Evolutionary conservation across 2,113 vertebrate genomes (phyloP).

Genomic region (Embiotoca jacksoni): DNA sequence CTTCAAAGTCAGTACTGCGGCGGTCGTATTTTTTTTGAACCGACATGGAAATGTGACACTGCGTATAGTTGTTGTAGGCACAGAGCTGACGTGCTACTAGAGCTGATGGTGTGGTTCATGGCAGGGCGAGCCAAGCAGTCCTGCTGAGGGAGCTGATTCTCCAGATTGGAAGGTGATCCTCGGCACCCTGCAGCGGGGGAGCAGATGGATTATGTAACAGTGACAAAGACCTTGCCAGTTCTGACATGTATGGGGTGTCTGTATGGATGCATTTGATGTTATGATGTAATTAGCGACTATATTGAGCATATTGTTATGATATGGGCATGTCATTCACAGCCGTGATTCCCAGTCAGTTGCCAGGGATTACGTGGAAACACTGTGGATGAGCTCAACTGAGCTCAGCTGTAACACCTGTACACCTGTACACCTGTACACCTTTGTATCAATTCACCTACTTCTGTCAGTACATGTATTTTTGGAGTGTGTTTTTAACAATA

Average conservation of each 20-base stretch:
- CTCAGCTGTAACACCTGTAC: conserved; percentile 18
- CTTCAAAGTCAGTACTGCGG: conserved; percentile 39
- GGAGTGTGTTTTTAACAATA: too few relatives aligned
- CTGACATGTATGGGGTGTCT: conserved; percentile 13
- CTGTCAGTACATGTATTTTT: too few relatives aligned
- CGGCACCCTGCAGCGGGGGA: conserved; percentile 46
- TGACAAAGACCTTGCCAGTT: conserved; percentile 50
- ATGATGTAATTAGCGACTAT: conserved; percentile 50
- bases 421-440: neutral
- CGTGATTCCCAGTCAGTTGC: neutral
- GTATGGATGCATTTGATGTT: conserved; percentile 27
- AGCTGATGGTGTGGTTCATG: conserved; percentile 5
- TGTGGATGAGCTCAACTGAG: neutral
- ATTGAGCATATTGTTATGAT: conserved; percentile 22
- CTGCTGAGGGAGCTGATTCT: conserved; percentile 18
- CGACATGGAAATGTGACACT: conserved; percentile 16
- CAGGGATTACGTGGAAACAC: neutral
- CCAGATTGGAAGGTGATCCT: conserved; percentile 43
- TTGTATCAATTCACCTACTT: too few relatives aligned
- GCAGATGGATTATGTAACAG: conserved; percentile 77
- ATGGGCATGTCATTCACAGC: conserved; percentile 1
- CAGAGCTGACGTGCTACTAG: conserved; percentile 10
- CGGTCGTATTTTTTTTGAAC: conserved; percentile 14
- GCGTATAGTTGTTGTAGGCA: conserved; percentile 15
- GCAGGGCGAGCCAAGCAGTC: neutral